Conservation (phyloP, 2,888 invertebrate species). For the Camponotus fellah region DNA sequence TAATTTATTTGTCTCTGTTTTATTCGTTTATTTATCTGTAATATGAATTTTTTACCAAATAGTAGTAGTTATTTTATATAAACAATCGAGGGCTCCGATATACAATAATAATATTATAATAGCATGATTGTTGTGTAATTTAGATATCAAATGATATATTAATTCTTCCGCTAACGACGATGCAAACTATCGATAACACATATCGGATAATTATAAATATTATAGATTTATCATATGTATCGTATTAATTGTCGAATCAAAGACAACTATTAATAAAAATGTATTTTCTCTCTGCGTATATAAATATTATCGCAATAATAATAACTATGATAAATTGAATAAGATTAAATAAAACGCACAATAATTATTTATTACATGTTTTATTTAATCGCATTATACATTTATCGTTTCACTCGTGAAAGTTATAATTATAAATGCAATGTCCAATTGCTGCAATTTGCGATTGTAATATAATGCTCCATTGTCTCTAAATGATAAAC, state of each 20-base stretch:
- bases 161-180: not conserved
- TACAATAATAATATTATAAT: not conserved
- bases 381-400: constrained; percentile 46
- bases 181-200: not conserved
- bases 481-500: constrained; percentile 47
- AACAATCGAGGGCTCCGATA: not conserved
- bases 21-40: not conserved
- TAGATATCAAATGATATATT: not conserved
- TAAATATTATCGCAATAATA: constrained; percentile 27
- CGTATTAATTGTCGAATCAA: constrained; percentile 4
- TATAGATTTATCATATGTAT: constrained; percentile 14
- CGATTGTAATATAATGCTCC: constrained; percentile 23
- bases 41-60: not conserved
- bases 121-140: not conserved
- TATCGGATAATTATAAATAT: constrained; percentile 24
- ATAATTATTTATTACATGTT: constrained; percentile 37
- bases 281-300: not conserved
- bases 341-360: not conserved
- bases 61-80: not conserved
- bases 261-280: constrained; percentile 16
- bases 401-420: constrained; percentile 37
- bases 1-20: no score
- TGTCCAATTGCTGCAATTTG: constrained; percentile 34
- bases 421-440: constrained; percentile 36
- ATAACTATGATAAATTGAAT: constrained; percentile 1